Percentiles rank a stretch among this genome's conserved stretches.
Conservation (phyloP, 2,888 invertebrate genomes). For the Tachystola acroxantha region DNA sequence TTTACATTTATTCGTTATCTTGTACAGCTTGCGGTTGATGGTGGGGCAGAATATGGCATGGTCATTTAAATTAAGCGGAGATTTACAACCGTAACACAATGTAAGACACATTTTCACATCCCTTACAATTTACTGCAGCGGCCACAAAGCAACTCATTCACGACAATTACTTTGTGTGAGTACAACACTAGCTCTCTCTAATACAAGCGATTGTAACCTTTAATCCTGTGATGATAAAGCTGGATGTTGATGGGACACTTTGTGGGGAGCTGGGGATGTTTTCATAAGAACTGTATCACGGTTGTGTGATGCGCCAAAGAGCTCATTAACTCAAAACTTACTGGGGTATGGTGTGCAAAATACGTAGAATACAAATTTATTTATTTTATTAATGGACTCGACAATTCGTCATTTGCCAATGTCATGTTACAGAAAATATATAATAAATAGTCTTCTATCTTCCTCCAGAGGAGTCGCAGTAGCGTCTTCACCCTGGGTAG, state of each 20-base stretch:
- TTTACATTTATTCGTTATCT: too few relatives aligned
- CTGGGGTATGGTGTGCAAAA: constrained; percentile 4
- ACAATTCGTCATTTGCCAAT: too few relatives aligned
- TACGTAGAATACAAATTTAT: too few relatives aligned
- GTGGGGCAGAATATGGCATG: too few relatives aligned
- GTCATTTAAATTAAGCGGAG: too few relatives aligned
- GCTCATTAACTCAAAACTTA: constrained; percentile 10
- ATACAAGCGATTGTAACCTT: neutral
- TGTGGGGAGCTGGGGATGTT: neutral
- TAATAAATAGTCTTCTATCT: too few relatives aligned
- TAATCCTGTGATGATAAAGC: neutral
- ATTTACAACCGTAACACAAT: neutral
- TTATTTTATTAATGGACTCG: too few relatives aligned
- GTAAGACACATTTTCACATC: neutral
- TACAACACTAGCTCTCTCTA: neutral
- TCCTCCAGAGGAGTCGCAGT: too few relatives aligned
- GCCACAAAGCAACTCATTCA: neutral
- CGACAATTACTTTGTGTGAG: neutral
- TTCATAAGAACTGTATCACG: constrained; percentile 5
- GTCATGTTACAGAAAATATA: too few relatives aligned
- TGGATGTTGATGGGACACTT: neutral
- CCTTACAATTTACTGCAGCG: neutral
- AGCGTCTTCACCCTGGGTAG: too few relatives aligned
- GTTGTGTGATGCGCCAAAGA: constrained; percentile 8
- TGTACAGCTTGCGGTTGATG: too few relatives aligned